These are phyloP conservation scores for Galerucella pusilla DNA, from an alignment of 2,888 invertebrate species.

Conservation along the genomic window DNA sequence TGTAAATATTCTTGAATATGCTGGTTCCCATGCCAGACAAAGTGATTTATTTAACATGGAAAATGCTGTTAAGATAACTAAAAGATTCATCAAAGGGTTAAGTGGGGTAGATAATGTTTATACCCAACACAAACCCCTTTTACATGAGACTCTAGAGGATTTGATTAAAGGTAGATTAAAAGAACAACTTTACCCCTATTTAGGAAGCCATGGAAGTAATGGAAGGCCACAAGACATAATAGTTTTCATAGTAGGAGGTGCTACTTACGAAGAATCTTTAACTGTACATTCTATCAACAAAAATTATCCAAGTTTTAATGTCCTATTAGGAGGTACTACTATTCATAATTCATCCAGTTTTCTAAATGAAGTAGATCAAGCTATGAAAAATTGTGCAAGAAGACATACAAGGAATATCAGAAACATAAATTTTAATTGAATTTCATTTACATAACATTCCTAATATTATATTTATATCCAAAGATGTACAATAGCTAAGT, in stretches of 20 bases:
- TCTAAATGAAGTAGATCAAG: slow-evolving; percentile 77
- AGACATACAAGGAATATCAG: slow-evolving; percentile 56
- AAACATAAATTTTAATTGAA: slow-evolving; percentile 54
- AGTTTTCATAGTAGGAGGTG: slow-evolving; percentile 95
- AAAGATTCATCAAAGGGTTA: slow-evolving; percentile 87
- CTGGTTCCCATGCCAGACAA: slow-evolving; percentile 83
- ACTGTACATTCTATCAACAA: slow-evolving; percentile 84
- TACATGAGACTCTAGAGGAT: slow-evolving; percentile 91
- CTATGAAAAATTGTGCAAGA: slow-evolving; percentile 74
- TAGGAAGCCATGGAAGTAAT: slow-evolving; percentile 73
- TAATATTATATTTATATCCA: slow-evolving; percentile 6
- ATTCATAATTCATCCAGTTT: slow-evolving; percentile 90
- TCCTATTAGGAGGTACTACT: slow-evolving; percentile 91
- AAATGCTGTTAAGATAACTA: slow-evolving; percentile 89
- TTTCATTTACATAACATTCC: background rate
- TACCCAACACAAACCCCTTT: slow-evolving; percentile 95
- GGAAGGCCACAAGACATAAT: slow-evolving; percentile 91
- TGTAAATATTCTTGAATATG: slow-evolving; percentile 81
- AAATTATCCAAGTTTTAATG: slow-evolving; percentile 77
- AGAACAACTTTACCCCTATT: slow-evolving; percentile 85
- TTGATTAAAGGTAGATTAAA: slow-evolving; percentile 90
- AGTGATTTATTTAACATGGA: slow-evolving; percentile 87
- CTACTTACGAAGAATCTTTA: slow-evolving; percentile 95
- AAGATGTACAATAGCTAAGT: background rate
- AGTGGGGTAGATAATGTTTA: slow-evolving; percentile 99